Conservation (phyloP, 2,113 vertebrate species). For the Rhynchomys soricoides region DNA sequence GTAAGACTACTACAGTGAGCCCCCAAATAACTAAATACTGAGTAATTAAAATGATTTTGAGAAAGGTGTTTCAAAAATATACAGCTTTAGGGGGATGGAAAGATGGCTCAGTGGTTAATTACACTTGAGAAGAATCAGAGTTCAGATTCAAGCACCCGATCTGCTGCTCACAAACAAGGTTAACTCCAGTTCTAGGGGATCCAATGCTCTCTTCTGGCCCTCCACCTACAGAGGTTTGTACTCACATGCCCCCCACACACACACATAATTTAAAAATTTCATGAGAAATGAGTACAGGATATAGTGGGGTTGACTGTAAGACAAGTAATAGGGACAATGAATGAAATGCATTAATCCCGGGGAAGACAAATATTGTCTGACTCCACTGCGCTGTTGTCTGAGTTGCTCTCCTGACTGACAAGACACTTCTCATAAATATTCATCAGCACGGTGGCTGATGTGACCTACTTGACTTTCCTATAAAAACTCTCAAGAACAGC, state of each 20-base stretch:
- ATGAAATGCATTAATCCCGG: conserved; percentile 11
- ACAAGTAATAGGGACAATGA: conserved; percentile 25
- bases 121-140: not conserved
- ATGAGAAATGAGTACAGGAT: not conserved
- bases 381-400: not conserved
- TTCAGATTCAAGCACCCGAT: not conserved
- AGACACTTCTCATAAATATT: conserved; percentile 41
- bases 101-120: not conserved
- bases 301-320: not conserved
- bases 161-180: not conserved
- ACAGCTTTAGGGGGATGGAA: not conserved
- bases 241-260: not conserved
- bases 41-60: conserved; percentile 20
- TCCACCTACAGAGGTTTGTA: not conserved
- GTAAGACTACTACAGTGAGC: not conserved
- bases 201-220: not conserved
- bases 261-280: not conserved
- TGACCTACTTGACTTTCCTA: not conserved
- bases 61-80: not conserved
- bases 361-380: not conserved
- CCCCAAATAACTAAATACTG: conserved; percentile 1
- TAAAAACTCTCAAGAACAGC: conserved; percentile 16
- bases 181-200: not conserved
- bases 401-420: not conserved
- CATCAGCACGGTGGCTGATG: not conserved